phyloP scores from a whole-genome alignment of 92 coral and sea anemone genomes.

The Diadumene lineata region DNA sequence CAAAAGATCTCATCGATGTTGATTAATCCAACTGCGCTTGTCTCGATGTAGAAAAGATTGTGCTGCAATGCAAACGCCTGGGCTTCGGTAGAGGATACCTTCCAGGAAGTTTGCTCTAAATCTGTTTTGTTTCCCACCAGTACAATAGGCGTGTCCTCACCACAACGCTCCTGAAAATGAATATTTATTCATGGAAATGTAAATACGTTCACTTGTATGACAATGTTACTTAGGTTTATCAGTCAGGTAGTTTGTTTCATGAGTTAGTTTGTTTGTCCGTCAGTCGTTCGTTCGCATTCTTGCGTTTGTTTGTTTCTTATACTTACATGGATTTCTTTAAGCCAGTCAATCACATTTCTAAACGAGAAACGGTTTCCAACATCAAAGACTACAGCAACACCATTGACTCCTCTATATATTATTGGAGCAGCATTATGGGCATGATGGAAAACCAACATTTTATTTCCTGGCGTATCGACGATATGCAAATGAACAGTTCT shows the following conservation, averaged over 20 bases:
- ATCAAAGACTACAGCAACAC: constrained; percentile 68
- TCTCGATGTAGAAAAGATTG: constrained; percentile 65
- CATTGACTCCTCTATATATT: constrained; percentile 64
- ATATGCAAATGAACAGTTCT: constrained; percentile 68
- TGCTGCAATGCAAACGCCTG: constrained; percentile 32
- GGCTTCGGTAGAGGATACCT: constrained; percentile 42
- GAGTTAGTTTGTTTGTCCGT: no score
- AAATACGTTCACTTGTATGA: no score
- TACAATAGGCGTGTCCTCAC: constrained; percentile 39
- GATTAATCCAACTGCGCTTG: constrained; percentile 56
- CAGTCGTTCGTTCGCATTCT: neutral
- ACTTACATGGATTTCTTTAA: constrained; percentile 52
- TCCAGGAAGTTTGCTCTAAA: constrained; percentile 24
- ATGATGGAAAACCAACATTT: constrained; percentile 17
- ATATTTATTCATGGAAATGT: no score
- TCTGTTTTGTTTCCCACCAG: constrained; percentile 87
- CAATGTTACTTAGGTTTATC: no score
- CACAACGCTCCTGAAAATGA: constrained; percentile 23
- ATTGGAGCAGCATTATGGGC: constrained; percentile 43
- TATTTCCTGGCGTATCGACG: constrained; percentile 68
- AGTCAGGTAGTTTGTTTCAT: no score
- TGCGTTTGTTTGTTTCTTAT: neutral
- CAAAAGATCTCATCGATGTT: constrained; percentile 77
- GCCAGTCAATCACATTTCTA: constrained; percentile 42
- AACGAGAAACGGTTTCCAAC: constrained; percentile 43